Conservation (phyloP, 1,140 invertebrate species). For the Pseudomyrmex flavicornis region DNA sequence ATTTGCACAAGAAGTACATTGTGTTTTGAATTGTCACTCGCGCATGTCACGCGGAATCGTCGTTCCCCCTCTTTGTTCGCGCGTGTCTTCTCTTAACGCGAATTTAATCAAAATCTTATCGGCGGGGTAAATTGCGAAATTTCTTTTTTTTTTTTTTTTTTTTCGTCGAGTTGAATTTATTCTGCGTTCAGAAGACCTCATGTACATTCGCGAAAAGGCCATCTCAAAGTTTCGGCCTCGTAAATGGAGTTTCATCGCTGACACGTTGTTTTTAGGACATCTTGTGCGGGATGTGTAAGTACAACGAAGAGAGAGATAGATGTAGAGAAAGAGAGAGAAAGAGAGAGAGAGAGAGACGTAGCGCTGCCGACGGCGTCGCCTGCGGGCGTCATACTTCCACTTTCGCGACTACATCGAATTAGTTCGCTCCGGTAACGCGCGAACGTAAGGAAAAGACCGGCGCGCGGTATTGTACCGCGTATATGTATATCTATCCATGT, state of each 20-base stretch:
- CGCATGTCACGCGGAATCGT: neutral
- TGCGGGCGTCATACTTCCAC: conserved; percentile 42
- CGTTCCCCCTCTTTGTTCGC: neutral
- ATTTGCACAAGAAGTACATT: neutral
- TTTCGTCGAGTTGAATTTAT: neutral
- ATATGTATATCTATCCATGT: too few species aligned
- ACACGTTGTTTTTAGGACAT: conserved; percentile 8
- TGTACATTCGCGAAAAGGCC: neutral
- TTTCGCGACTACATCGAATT: conserved; percentile 55
- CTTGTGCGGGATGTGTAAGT: conserved; percentile 22
- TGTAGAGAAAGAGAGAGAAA: too few species aligned
- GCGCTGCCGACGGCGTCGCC: conserved; percentile 9
- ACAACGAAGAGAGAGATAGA: neutral
- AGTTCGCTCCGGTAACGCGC: conserved; percentile 41
- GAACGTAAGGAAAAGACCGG: conserved; percentile 36
- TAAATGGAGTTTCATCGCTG: conserved; percentile 13
- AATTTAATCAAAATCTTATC: conserved; percentile 18
- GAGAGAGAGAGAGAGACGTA: neutral
- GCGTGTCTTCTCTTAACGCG: conserved; percentile 2
- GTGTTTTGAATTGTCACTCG: neutral
- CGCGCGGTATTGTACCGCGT: neutral
- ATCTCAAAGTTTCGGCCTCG: neutral
- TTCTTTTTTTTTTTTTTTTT: too few species aligned
- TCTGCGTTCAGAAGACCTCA: conserved; percentile 1
- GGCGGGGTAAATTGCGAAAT: neutral